Conservation (phyloP, 2,888 invertebrate species). For the Apodemia hepburni region DNA sequence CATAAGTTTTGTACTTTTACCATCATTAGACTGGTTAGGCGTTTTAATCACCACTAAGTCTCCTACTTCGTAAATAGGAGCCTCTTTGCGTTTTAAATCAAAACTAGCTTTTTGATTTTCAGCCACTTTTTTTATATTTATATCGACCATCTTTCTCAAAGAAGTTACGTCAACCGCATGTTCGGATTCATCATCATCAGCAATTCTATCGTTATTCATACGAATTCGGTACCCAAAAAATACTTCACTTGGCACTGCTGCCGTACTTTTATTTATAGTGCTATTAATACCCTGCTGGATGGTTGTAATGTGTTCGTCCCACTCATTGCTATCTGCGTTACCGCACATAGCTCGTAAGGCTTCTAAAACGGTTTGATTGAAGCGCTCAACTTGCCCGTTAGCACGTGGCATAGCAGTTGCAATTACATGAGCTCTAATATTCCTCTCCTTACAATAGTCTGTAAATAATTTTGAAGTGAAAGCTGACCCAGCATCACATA, state of each 20-base stretch:
- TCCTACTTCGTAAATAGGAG: slow-evolving; percentile 16
- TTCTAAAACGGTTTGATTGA: slow-evolving; percentile 33
- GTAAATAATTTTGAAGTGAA: slow-evolving; percentile 34
- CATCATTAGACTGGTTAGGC: slow-evolving; percentile 33
- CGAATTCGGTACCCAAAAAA: slow-evolving; percentile 31
- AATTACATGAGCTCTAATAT: slow-evolving; percentile 29
- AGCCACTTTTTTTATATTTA: slow-evolving; percentile 19
- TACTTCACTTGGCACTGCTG: slow-evolving; percentile 30
- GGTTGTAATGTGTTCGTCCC: slow-evolving; percentile 28
- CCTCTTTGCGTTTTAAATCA: slow-evolving; percentile 19
- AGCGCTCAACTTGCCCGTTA: slow-evolving; percentile 35
- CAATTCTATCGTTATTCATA: slow-evolving; percentile 21
- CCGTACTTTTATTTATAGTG: slow-evolving; percentile 29
- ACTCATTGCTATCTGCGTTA: slow-evolving; percentile 24
- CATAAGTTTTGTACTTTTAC: slow-evolving; percentile 34
- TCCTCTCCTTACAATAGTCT: slow-evolving; percentile 26
- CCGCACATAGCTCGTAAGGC: slow-evolving; percentile 28
- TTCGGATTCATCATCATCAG: slow-evolving; percentile 10
- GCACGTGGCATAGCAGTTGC: slow-evolving; percentile 28
- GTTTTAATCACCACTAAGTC: slow-evolving; percentile 34
- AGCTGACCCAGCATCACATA: slow-evolving; percentile 29
- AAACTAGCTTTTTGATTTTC: slow-evolving; percentile 21
- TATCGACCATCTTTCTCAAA: slow-evolving; percentile 18
- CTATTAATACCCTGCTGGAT: slow-evolving; percentile 33
- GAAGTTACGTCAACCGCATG: slow-evolving; percentile 23